Evolutionary conservation across 2,113 vertebrate genomes (phyloP), one percentile per base, ranked within the genome.

Genomic region (Stomatorhinus ivindoensis): DNA sequence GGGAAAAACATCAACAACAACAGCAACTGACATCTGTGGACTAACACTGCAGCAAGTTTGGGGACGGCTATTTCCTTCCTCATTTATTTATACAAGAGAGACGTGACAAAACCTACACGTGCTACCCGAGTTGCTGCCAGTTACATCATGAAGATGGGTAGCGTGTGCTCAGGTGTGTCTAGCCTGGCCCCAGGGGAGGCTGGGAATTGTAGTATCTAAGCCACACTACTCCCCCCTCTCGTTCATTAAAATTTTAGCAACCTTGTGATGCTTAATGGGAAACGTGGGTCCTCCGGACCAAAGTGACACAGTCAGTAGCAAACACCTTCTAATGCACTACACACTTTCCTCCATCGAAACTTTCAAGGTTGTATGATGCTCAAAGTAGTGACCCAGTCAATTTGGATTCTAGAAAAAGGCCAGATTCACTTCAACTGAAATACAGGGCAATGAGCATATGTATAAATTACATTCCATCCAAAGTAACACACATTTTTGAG

Each of bases 141-240:
- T 53, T 53, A 35, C 82, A 84, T 84, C 44, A 84, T 47, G 24
- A 84, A 24, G 39, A 44, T 47, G 44, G 82, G 44, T 69, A 84
- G n/a, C 44, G 2, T 7, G 44, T n/a, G 21, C 39, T 84, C 39
- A 84, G 44, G 44, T 84, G 10, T 47, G 35, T 47, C 21, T 51
- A 47, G 85, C 48, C 44, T 51, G 2, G 83, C 39, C 83, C 19
- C 44, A n/a, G n/a, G n/a, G 85, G 85, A 87, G n/a, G 85, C 50
- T 53, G 85, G 85, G 48, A 87, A 87, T 31, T 53, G 85, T 87
- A 51, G 50, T 53, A n/a, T 55, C 50, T 87, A 47, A 53, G 44
- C 39, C 44, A 21, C 82, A 84, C n/a, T 39, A n/a, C 44, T 55
- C 17, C 5, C 53, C 21, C 46, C 83, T 3, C 83, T 85, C 4